Base-by-base conservation (phyloP, 1,140 invertebrate genomes). In the Dendroctonus ponderosae region DNA sequence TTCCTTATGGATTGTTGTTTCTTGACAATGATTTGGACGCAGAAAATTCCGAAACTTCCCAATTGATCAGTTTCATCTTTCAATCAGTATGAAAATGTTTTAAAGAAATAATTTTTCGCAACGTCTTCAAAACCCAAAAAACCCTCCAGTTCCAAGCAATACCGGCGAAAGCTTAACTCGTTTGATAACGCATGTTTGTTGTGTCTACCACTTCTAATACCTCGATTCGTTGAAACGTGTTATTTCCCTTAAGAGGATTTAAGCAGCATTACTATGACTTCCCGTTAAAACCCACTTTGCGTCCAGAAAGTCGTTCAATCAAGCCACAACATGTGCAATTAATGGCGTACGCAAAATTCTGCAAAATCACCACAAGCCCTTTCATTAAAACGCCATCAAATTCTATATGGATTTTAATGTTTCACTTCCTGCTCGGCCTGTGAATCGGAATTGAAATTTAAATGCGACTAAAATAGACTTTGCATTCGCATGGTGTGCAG, bases 381-480 rank as follows among this genome's bases (percentile, higher is more conserved):
- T 12, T 9, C 43, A 11, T 12, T 46, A 46, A 46, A 46, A 46
- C 8, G 8, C 4, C 43, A 46, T 46, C 3, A 46, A 52, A 15
- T 15, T 37, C 26, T 15, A 52, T 52, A 14, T 52, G 37, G 50
- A 52, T 9, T 52, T 52, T 42, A 42, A 58, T 58, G 37, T 40
- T 15, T 42, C 56, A 58, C 56, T 58, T 58, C 56, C 56, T 58
- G 44, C 7, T 50, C 40, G 40, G 56, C 7, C 5, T 43, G 14
- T 42, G 14, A 43, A 15, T 42, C 40, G 38, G 12, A 58, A 42
- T 14, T 58, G 12, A 11, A 14, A 42, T 14, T 58, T 9, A 11
- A 14, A 43, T 58, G 56, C 56, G 56, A 43, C 56, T 43, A 58
- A 58, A 58, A 58, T 58, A 58, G 15, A 56, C n/a, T 14, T 58